Conservation (phyloP, 2,113 vertebrate genomes). For the Pleuronectes platessa region DNA sequence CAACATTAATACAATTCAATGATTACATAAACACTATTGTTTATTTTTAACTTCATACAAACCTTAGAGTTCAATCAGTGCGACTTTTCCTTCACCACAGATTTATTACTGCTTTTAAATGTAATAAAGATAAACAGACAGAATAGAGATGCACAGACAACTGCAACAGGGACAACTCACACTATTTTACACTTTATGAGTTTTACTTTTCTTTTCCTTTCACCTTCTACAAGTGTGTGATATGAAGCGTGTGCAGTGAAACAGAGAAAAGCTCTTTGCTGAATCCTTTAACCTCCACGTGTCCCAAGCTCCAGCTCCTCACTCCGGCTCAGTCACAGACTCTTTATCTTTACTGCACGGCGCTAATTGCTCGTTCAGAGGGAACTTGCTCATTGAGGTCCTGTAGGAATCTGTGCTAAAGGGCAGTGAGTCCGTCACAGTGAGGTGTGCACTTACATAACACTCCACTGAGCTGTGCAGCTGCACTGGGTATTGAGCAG, state of each 20-base stretch:
- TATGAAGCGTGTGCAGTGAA: neutral
- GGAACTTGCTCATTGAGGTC: neutral
- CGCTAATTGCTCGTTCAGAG: neutral
- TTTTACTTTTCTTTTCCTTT: no score
- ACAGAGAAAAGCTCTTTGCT: neutral
- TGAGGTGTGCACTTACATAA: conserved; percentile 10
- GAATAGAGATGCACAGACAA: no score
- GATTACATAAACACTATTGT: no score
- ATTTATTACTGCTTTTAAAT: no score
- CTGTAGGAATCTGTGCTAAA: neutral
- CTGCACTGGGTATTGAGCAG: neutral
- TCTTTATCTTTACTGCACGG: conserved; percentile 1
- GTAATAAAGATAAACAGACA: no score
- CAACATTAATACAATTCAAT: no score
- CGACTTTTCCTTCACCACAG: no score
- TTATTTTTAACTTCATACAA: neutral
- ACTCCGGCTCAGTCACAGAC: neutral
- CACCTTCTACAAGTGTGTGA: no score
- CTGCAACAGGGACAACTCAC: neutral
- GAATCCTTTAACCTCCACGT: neutral
- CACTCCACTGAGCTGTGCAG: neutral
- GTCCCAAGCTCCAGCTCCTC: neutral
- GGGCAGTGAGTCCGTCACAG: neutral
- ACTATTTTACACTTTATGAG: neutral
- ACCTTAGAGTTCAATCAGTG: neutral